These are phyloP conservation scores for Ahaetulla prasina DNA, from an alignment of 2,113 vertebrate species.

Conservation along the genomic window DNA sequence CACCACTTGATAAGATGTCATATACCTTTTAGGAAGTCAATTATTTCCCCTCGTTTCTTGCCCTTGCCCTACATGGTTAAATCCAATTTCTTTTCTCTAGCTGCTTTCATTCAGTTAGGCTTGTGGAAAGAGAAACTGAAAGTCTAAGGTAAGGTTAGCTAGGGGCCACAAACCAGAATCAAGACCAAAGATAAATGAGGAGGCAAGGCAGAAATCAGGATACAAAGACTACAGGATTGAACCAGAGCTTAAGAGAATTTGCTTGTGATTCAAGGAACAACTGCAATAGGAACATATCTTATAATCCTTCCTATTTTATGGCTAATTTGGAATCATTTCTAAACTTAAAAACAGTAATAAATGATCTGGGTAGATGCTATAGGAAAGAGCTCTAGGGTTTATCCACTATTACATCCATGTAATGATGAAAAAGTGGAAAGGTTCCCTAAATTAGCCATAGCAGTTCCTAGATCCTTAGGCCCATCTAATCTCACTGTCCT, in stretches of 20 bases:
- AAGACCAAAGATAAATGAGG: not conserved
- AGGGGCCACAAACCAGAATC: not conserved
- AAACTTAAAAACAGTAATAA: not conserved
- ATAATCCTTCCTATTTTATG: not conserved
- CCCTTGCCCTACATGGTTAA: not conserved
- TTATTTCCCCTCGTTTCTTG: not conserved
- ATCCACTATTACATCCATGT: not conserved
- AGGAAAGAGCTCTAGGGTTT: not conserved
- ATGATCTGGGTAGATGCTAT: not conserved
- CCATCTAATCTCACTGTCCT: no score
- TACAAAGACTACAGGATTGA: no score
- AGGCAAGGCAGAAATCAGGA: not conserved
- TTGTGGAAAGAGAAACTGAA: not conserved
- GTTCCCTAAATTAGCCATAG: not conserved
- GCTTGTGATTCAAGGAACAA: not conserved
- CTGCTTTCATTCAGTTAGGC: not conserved
- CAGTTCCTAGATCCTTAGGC: not conserved
- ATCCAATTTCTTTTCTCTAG: not conserved
- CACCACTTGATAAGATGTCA: not conserved
- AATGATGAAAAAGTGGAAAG: not conserved
- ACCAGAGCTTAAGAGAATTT: not conserved
- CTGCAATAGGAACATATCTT: not conserved
- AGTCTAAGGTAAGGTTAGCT: not conserved
- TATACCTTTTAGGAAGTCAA: not conserved
- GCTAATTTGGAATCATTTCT: no score